phyloP scores from a whole-genome alignment of 2,888 invertebrate genomes.

The Oxyscelio sp. region DNA sequence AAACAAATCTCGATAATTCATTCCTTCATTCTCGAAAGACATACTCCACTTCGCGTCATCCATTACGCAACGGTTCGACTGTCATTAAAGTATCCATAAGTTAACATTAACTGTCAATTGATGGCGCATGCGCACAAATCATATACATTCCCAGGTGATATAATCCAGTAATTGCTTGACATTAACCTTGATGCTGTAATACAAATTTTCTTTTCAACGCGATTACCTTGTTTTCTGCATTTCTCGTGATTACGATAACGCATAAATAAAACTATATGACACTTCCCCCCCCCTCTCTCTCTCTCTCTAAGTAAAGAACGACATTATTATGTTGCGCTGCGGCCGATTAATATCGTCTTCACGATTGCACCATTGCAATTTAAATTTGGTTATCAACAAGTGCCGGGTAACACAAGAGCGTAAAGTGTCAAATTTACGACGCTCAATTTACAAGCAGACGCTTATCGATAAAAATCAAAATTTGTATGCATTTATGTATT shows the following conservation, averaged over 20 bases:
- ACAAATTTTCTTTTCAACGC: slow-evolving; percentile 44
- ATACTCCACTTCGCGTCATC: background rate
- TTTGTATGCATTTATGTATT: too few species aligned
- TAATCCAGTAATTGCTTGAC: slow-evolving; percentile 65
- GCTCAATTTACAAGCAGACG: too few species aligned
- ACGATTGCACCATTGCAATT: too few species aligned
- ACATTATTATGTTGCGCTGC: too few species aligned
- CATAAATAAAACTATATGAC: slow-evolving; percentile 26
- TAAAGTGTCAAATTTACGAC: too few species aligned
- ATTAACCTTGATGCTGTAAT: slow-evolving; percentile 60
- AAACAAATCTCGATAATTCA: background rate
- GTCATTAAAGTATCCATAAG: slow-evolving; percentile 10
- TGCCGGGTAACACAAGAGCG: too few species aligned
- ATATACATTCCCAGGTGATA: slow-evolving; percentile 60
- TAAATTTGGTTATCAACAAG: too few species aligned
- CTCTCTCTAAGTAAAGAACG: too few species aligned
- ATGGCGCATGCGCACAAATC: slow-evolving; percentile 42
- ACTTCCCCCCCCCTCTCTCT: too few species aligned
- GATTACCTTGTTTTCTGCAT: slow-evolving; percentile 28
- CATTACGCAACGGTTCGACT: slow-evolving; percentile 3
- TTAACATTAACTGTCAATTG: slow-evolving; percentile 43
- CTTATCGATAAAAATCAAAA: too few species aligned
- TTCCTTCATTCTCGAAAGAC: background rate
- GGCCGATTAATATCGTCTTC: too few species aligned
- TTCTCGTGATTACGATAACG: slow-evolving; percentile 6